A percentile compares a stretch with the other conserved stretches of the same genome.
Conservation (phyloP, 2,797 vertebrate species). For the Staurois parvus region DNA sequence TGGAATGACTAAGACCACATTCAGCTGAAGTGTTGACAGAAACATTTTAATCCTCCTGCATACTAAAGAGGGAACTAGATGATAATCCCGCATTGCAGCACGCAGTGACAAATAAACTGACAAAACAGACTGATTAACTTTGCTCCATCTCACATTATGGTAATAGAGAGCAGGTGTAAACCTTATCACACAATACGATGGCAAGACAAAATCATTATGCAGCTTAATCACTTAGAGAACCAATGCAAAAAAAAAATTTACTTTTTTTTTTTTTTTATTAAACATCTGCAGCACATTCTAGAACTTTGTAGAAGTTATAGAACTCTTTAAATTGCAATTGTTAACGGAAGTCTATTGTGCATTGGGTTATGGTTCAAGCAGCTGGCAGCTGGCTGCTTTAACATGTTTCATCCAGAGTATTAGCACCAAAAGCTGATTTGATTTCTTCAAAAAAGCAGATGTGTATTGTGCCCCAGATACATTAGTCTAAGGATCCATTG, state of each 20-base stretch:
- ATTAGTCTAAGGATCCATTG: background rate
- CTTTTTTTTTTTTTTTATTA: background rate
- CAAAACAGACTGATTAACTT: slow-evolving; percentile 57
- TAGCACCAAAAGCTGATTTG: slow-evolving; percentile 1
- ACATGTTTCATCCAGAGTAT: slow-evolving; percentile 18
- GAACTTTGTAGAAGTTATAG: slow-evolving; percentile 25
- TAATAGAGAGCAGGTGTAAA: slow-evolving; percentile 52
- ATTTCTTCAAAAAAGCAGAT: slow-evolving; percentile 4
- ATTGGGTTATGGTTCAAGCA: slow-evolving; percentile 39
- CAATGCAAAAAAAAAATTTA: slow-evolving; percentile 12
- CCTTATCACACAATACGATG: slow-evolving; percentile 37
- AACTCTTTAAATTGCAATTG: slow-evolving; percentile 24
- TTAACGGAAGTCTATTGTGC: slow-evolving; percentile 32
- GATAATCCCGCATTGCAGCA: slow-evolving; percentile 7
- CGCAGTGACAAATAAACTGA: slow-evolving; percentile 38
- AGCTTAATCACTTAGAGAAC: slow-evolving; percentile 22
- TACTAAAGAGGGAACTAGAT: slow-evolving; percentile 22
- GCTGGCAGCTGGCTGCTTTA: slow-evolving; percentile 47
- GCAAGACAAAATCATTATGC: slow-evolving; percentile 50
- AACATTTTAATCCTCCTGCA: slow-evolving; percentile 41
- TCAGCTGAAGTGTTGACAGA: slow-evolving; percentile 49
- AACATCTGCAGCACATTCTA: slow-evolving; percentile 31
- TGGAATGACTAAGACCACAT: slow-evolving; percentile 24
- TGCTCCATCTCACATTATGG: slow-evolving; percentile 31
- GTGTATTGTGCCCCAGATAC: background rate